These are phyloP conservation scores for Tribolium freemani DNA, from an alignment of 2,888 invertebrate genomes.

Conservation along the genomic window DNA sequence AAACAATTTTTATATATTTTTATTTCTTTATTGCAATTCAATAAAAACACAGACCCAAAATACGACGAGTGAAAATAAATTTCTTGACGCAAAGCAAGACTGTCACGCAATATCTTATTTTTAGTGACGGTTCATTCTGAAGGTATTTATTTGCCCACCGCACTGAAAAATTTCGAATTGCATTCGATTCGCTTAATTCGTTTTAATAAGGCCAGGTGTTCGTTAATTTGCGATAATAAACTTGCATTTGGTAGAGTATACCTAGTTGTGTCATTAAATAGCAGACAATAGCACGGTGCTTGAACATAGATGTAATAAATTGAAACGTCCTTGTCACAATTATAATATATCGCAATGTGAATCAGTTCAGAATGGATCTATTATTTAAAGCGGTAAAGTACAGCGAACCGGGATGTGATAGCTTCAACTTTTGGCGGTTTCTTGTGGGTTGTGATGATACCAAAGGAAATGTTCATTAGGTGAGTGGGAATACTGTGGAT, in stretches of 20 bases:
- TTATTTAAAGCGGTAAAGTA: slow-evolving; percentile 14
- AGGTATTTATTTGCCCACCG: neutral
- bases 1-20: too few species aligned
- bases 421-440: neutral
- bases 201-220: neutral
- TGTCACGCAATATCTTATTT: neutral
- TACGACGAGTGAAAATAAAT: neutral
- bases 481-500: neutral
- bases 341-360: slow-evolving; percentile 28
- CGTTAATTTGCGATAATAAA: neutral
- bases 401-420: slow-evolving; percentile 2
- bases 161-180: neutral
- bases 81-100: neutral
- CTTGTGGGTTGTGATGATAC: neutral
- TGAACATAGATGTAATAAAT: slow-evolving; percentile 25
- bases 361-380: slow-evolving; percentile 29
- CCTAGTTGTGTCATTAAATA: neutral
- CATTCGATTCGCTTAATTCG: neutral
- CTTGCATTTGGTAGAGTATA: neutral
- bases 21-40: neutral
- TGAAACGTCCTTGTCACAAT: slow-evolving; percentile 42
- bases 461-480: neutral
- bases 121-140: neutral
- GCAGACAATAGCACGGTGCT: slow-evolving; percentile 3
- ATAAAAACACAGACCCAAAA: neutral